Evolutionary conservation across 2,113 vertebrate genomes (phyloP).

Genomic region (Peromyscus californicus): DNA sequence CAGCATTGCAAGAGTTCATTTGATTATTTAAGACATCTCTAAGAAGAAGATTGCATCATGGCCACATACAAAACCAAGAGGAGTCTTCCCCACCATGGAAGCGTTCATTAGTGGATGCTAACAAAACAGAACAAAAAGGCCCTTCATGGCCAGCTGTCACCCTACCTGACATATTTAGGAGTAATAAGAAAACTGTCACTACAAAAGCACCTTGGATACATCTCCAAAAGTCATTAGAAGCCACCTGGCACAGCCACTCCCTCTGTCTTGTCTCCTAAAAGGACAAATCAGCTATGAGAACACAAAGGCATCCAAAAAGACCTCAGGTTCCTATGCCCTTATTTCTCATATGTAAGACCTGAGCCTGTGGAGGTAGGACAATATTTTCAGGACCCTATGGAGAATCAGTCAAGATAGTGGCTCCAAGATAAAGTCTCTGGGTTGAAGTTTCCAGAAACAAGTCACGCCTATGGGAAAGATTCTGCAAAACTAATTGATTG

Average conservation of each 20-base stretch:
- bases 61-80: neutral
- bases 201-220: neutral
- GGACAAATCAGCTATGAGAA: neutral
- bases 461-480: neutral
- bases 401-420: neutral
- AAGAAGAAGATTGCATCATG: neutral
- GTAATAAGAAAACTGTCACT: constrained; percentile 15
- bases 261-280: neutral
- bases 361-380: neutral
- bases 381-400: neutral
- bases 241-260: neutral
- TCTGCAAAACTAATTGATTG: neutral
- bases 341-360: neutral
- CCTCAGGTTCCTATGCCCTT: fast-evolving
- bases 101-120: neutral
- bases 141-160: neutral
- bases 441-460: neutral
- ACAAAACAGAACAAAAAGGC: neutral
- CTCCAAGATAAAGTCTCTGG: neutral
- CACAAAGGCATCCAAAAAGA: neutral
- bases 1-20: neutral
- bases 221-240: neutral
- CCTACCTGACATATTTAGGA: neutral
- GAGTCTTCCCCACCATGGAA: neutral
- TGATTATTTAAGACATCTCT: constrained; percentile 34